Percentiles rank a stretch among this genome's conserved stretches.
phyloP scores from a whole-genome alignment of 2,797 vertebrate genomes.

The Petrocephalus schoutedeni region DNA sequence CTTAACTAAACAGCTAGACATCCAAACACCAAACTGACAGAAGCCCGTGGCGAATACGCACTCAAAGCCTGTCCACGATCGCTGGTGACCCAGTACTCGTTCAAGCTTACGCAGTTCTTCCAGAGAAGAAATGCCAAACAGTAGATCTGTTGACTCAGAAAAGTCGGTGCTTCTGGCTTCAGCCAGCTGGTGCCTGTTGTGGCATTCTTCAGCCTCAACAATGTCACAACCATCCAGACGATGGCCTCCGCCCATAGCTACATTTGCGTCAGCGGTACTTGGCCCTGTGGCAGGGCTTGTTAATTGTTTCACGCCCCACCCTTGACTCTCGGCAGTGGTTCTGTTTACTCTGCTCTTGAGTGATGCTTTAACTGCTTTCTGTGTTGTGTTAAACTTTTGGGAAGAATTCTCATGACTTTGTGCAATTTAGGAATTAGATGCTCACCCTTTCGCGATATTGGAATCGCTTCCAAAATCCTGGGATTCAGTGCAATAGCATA shows the following conservation, averaged over 20 bases:
- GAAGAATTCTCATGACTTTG: neutral
- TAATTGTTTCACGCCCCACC: neutral
- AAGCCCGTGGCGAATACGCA: neutral
- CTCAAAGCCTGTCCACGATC: constrained; percentile 31
- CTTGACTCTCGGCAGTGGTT: neutral
- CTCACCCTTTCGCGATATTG: neutral
- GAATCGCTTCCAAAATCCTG: neutral
- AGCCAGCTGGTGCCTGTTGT: neutral
- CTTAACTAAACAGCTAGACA: constrained; percentile 28
- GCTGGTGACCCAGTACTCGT: constrained; percentile 24
- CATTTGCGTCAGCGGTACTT: neutral
- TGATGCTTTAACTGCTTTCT: constrained; percentile 4
- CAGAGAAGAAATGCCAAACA: constrained; percentile 35
- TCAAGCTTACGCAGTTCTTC: constrained; percentile 35
- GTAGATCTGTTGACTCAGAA: constrained; percentile 4
- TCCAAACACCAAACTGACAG: constrained; percentile 26
- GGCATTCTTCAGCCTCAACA: neutral
- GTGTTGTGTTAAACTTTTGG: neutral
- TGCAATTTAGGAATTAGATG: neutral
- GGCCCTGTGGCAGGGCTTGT: neutral
- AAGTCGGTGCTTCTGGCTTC: neutral
- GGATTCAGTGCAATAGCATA: neutral
- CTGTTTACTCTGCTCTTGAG: neutral
- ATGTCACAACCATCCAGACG: neutral
- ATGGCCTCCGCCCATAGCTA: neutral